These are phyloP conservation scores for Eugnorisma glareosa DNA, from an alignment of 2,888 invertebrate species.

Conservation along the genomic window DNA sequence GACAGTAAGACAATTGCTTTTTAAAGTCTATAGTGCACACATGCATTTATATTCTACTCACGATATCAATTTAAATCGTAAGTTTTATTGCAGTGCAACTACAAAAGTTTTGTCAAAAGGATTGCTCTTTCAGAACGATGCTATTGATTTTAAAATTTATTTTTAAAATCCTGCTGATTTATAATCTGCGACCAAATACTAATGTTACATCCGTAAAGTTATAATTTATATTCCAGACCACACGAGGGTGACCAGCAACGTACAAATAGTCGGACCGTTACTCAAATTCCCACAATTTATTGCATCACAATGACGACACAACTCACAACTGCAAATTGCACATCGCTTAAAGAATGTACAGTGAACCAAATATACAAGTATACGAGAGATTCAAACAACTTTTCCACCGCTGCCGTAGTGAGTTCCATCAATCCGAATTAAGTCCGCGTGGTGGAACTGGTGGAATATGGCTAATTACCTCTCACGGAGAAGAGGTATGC, in stretches of 20 bases:
- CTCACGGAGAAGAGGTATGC: not conserved
- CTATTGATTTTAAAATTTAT: not conserved
- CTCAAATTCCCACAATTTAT: constrained; percentile 59
- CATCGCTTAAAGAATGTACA: constrained; percentile 70
- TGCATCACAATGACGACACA: constrained; percentile 72
- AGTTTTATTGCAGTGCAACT: constrained; percentile 7
- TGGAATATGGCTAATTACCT: not conserved
- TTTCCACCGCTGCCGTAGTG: not conserved
- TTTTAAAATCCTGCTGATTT: too few species aligned
- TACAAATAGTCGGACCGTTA: constrained; percentile 53
- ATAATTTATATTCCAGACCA: constrained; percentile 44
- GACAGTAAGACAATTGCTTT: constrained; percentile 50
- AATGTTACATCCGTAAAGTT: constrained; percentile 23
- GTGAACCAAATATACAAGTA: constrained; percentile 6
- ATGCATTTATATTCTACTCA: constrained; percentile 49
- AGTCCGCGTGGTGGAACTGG: not conserved
- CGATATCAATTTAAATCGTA: constrained; percentile 46
- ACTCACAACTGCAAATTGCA: constrained; percentile 70
- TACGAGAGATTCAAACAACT: not conserved
- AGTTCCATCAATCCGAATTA: not conserved
- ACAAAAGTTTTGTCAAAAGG: not conserved
- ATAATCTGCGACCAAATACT: not conserved
- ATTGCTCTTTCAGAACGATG: not conserved
- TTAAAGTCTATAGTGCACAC: constrained; percentile 15
- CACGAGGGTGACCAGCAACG: constrained; percentile 51